A percentile compares a stretch with the other conserved stretches of the same genome.
These are phyloP conservation scores for Pseudoatta argentina DNA, from an alignment of 1,140 invertebrate genomes.

Conservation along the genomic window DNA sequence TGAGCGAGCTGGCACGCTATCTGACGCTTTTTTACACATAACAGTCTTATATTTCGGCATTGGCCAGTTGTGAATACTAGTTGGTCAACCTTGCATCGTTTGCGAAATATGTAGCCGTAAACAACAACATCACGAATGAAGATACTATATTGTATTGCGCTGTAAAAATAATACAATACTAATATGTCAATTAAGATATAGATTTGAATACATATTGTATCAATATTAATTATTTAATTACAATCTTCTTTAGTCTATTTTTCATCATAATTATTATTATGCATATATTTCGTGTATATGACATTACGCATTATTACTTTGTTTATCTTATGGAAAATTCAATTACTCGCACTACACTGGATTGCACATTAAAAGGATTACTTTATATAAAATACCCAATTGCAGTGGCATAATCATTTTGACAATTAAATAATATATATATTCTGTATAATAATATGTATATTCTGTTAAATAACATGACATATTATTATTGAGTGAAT, in stretches of 20 bases:
- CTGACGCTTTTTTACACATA: background rate
- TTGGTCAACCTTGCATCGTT: background rate
- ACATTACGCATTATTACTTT: too few species aligned
- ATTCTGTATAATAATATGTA: too few species aligned
- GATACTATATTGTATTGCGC: background rate
- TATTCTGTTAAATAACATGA: too few species aligned
- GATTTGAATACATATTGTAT: background rate
- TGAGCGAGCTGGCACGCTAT: constrained; percentile 11
- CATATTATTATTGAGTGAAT: too few species aligned
- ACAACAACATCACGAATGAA: background rate
- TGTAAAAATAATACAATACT: background rate
- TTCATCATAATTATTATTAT: background rate
- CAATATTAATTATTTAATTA: background rate
- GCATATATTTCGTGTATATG: background rate
- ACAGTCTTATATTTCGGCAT: constrained; percentile 4
- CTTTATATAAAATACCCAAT: too few species aligned
- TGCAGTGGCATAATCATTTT: too few species aligned
- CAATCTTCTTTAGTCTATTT: background rate
- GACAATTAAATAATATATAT: too few species aligned
- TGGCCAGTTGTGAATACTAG: background rate
- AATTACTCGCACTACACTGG: too few species aligned
- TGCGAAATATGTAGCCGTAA: background rate
- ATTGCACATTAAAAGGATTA: too few species aligned
- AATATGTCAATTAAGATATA: background rate
- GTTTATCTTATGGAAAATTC: too few species aligned